Evolutionary conservation across 2,888 invertebrate genomes (phyloP).

Genomic region (Germaria angustata): DNA sequence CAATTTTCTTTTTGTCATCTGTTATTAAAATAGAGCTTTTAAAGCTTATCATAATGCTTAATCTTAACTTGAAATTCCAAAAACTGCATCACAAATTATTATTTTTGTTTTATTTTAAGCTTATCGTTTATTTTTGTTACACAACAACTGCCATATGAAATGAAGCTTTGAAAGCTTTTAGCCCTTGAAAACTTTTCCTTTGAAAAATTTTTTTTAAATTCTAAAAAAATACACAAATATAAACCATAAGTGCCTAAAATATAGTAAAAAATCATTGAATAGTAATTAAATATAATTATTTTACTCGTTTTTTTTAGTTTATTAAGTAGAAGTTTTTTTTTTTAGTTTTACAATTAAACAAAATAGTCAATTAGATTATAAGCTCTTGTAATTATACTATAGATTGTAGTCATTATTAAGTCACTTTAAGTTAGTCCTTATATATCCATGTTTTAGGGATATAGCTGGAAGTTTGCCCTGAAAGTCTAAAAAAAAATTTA

Average conservation of each 20-base stretch:
- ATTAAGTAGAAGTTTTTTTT: constrained; percentile 17
- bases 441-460: neutral
- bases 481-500: neutral
- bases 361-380: constrained; percentile 61
- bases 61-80: neutral
- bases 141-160: constrained; percentile 58
- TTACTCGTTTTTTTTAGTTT: constrained; percentile 9
- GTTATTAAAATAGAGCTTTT: constrained; percentile 32
- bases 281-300: neutral
- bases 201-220: constrained; percentile 11
- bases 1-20: neutral
- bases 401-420: neutral
- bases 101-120: constrained; percentile 1
- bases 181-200: constrained; percentile 9
- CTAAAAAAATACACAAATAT: constrained; percentile 35
- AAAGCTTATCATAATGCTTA: no score
- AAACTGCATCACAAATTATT: constrained; percentile 55
- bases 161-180: constrained; percentile 58
- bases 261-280: constrained; percentile 25
- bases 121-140: constrained; percentile 15
- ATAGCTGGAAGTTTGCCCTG: neutral
- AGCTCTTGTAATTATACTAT: neutral
- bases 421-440: neutral
- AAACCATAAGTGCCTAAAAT: constrained; percentile 66
- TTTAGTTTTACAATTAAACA: constrained; percentile 23